Conservation (phyloP, 2,888 invertebrate genomes). For the Clanis bilineata region DNA sequence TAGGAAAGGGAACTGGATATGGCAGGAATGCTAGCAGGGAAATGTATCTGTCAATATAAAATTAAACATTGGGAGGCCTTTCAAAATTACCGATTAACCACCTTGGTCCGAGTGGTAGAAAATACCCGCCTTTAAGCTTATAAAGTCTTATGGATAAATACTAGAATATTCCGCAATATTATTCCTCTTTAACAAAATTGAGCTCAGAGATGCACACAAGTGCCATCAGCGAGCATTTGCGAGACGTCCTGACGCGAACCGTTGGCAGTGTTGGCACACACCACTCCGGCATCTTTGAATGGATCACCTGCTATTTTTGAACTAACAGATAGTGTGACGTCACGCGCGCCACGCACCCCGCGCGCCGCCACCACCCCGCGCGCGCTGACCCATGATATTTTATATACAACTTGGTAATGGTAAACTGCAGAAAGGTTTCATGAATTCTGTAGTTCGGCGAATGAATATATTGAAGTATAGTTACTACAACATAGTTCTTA, state of each 20-base stretch:
- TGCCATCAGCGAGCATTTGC: not conserved
- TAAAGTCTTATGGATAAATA: not conserved
- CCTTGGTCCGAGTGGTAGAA: too few species aligned
- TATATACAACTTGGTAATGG: not conserved
- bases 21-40: too few species aligned
- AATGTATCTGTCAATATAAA: too few species aligned
- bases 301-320: slow-evolving; percentile 13
- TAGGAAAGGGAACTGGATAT: too few species aligned
- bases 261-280: slow-evolving; percentile 8
- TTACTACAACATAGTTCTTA: too few species aligned
- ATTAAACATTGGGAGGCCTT: too few species aligned
- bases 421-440: not conserved
- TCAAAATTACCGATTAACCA: too few species aligned
- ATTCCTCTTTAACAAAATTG: not conserved
- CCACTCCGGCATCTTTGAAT: slow-evolving; percentile 10
- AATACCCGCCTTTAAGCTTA: too few species aligned
- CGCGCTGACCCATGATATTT: not conserved
- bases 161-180: not conserved
- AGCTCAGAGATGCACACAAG: not conserved
- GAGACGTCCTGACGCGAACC: not conserved
- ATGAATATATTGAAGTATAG: not conserved
- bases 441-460: not conserved
- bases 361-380: slow-evolving; percentile 3
- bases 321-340: slow-evolving; percentile 13
- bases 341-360: slow-evolving; percentile 1